phyloP scores from a whole-genome alignment of 2,113 vertebrate species.

The Salvelinus namaycush region DNA sequence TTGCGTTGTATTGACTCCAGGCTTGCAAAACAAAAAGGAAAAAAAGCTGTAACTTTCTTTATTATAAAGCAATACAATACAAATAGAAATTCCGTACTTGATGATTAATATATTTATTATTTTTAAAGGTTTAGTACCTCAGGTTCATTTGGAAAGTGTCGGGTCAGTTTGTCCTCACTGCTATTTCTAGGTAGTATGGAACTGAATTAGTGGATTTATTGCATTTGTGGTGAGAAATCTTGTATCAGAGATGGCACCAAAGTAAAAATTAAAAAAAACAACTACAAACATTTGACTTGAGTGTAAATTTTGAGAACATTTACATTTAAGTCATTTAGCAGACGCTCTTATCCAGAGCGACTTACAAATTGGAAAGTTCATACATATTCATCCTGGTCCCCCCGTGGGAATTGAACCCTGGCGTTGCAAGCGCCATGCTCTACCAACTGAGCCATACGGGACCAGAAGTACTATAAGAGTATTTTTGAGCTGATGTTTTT shows the following conservation, averaged over 20 bases:
- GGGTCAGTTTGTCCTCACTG: background rate
- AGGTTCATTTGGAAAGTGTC: background rate
- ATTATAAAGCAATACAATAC: constrained; percentile 71
- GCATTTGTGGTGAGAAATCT: too few relatives aligned
- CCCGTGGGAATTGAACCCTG: too few relatives aligned
- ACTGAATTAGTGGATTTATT: background rate
- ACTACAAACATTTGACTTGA: background rate
- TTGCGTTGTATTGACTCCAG: constrained; percentile 70
- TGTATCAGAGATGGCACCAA: background rate
- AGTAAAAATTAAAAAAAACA: background rate
- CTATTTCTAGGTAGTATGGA: background rate
- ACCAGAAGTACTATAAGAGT: background rate
- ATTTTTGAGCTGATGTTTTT: constrained; percentile 14
- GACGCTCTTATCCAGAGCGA: too few relatives aligned
- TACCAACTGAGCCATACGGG: too few relatives aligned
- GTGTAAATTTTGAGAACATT: too few relatives aligned
- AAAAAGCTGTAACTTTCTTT: constrained; percentile 64
- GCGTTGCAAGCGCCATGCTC: too few relatives aligned
- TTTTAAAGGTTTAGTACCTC: constrained; percentile 18
- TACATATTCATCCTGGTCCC: too few relatives aligned
- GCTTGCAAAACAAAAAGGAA: constrained; percentile 59
- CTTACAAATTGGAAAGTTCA: too few relatives aligned
- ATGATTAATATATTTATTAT: constrained; percentile 45
- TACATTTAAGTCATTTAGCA: too few relatives aligned
- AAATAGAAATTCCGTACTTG: constrained; percentile 45